Percentiles rank a stretch among this genome's conserved stretches.
These are phyloP conservation scores for Campylomormyrus tamandua DNA, from an alignment of 2,113 vertebrate species.

Conservation along the genomic window DNA sequence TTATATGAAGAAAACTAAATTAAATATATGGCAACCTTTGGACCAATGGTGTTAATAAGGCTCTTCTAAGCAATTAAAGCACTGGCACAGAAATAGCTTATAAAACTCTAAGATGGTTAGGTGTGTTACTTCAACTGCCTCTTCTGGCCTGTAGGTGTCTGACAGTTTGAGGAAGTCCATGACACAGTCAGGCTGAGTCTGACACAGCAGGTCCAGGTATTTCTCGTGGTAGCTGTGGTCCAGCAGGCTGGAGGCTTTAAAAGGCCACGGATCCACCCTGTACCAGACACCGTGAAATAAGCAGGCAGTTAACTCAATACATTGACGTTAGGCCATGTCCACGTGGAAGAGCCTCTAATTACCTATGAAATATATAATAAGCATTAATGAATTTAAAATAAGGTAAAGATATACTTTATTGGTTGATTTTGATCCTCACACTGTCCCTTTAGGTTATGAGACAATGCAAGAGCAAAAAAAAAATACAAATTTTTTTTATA, in stretches of 20 bases:
- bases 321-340: not conserved
- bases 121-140: slow-evolving; percentile 12
- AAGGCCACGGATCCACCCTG: slow-evolving; percentile 22
- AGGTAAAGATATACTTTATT: not conserved
- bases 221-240: slow-evolving; percentile 15
- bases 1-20: not conserved
- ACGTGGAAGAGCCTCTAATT: not conserved
- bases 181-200: slow-evolving; percentile 13
- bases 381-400: not conserved
- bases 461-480: not conserved
- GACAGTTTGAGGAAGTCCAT: slow-evolving; percentile 20
- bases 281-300: not conserved
- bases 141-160: slow-evolving; percentile 22
- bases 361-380: not conserved
- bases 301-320: not conserved
- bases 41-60: not conserved
- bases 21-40: not conserved
- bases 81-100: not conserved
- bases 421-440: not conserved
- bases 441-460: not conserved
- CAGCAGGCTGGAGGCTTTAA: slow-evolving; percentile 11
- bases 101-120: not conserved
- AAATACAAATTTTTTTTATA: not conserved
- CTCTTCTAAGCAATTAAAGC: not conserved
- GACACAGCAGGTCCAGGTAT: slow-evolving; percentile 24